Evolutionary conservation across 2,113 vertebrate species (phyloP), one percentile per base, ranked within the genome.

Genomic region (Elephantulus edwardii): DNA sequence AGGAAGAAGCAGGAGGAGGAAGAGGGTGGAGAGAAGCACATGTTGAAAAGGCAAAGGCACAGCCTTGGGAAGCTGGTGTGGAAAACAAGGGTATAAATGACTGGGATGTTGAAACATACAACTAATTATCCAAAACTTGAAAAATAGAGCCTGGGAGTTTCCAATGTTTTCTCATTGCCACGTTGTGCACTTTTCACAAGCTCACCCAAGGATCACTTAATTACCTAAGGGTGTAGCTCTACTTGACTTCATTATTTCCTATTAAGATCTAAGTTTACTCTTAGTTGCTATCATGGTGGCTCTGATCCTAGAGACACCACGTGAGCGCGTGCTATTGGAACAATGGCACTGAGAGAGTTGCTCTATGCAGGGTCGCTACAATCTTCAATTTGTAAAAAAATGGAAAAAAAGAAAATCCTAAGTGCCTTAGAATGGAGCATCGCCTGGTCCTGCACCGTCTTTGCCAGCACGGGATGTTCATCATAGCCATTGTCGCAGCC

Each of bases 161-260:
- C 64, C 54, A 1, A 16, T 2, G 56, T 76, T 42, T 84, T 48
- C 60, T 38, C 38, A 78, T 16, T 9, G 6, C 86, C 58, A 54
- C 28, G 33, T 9, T 40, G 16, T 22, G 33, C 83, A 76, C 68
- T 91, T 80, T 90, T 83, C 92, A 28, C 75, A 68, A 84, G 79
- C 60, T 85, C 82, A 80, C 38, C 79, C 82, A 33, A 19, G 30
- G 26, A 48, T 26, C 64, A 35, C 40, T 81, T 84, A 56, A 78
- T 71, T 52, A 20, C 81, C 50, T 12, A 6, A 5, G 64, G 83
- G 42, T 20, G 35, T 3, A 8, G 28, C 87, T 74, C 72, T 42
- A 16, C 19, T 8, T 1, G 58, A 64, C 71, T 71, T n/a, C 46
- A 42, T 56, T 42, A 14, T 22, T 83, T 42, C 38, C 58, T 44